Conservation (phyloP, 2,797 vertebrate genomes). For the Manis crassicaudata region DNA sequence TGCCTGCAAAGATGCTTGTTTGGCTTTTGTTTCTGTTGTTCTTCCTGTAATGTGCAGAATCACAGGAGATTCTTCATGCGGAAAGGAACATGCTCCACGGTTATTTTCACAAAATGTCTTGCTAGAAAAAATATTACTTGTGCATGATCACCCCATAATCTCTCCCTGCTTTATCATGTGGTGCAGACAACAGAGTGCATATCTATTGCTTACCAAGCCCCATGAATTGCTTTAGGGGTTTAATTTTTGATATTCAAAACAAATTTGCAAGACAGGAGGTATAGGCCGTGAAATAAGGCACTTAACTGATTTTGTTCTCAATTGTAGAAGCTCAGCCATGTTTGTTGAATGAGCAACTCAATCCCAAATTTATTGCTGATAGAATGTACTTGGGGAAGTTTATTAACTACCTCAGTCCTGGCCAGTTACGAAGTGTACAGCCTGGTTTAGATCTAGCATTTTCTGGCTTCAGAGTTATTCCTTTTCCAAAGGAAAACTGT, state of each 20-base stretch:
- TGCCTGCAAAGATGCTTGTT: not conserved
- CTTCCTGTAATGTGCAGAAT: not conserved
- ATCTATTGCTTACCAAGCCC: not conserved
- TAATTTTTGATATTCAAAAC: not conserved
- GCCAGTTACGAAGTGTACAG: not conserved
- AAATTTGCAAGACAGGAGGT: not conserved
- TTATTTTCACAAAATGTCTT: not conserved
- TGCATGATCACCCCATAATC: accelerated
- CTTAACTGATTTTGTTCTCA: not conserved
- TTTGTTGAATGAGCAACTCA: not conserved
- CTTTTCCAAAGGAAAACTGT: not conserved
- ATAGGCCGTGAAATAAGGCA: not conserved
- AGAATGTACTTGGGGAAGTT: not conserved
- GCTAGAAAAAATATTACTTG: not conserved
- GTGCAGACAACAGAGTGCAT: not conserved
- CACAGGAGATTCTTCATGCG: accelerated
- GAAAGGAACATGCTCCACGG: accelerated
- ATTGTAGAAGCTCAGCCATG: not conserved
- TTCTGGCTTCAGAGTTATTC: not conserved
- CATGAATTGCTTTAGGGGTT: not conserved
- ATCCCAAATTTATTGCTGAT: not conserved
- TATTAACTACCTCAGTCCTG: not conserved
- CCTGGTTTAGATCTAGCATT: not conserved
- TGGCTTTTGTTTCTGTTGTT: not conserved
- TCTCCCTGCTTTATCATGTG: not conserved